Conservation (phyloP, 2,113 vertebrate species). For the Oncorhynchus gorbuscha region DNA sequence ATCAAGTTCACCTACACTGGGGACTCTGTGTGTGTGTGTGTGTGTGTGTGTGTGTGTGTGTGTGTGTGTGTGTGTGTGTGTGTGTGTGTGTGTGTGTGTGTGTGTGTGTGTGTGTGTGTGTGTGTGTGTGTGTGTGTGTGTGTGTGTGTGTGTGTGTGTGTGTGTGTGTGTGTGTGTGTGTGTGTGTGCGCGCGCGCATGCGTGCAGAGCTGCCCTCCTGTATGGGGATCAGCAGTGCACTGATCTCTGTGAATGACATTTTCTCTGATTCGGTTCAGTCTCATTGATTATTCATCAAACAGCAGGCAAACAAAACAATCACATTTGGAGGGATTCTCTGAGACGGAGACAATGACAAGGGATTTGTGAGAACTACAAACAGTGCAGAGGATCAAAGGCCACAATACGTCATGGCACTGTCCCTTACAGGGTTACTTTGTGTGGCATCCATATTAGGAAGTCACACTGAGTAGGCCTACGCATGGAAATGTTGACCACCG, state of each 20-base stretch:
- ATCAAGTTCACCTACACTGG: too few species aligned
- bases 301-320: conserved; percentile 3
- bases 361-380: conserved; percentile 23
- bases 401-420: conserved; percentile 16
- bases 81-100: neutral
- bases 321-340: conserved; percentile 26
- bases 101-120: neutral
- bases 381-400: neutral
- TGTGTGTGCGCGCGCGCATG: too few species aligned
- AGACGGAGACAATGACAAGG: conserved; percentile 18
- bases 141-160: neutral
- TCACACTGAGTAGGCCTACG: neutral
- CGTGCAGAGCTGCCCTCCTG: neutral
- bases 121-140: neutral
- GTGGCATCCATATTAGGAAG: too few species aligned
- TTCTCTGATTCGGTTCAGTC: conserved; percentile 22
- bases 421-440: neutral
- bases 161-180: neutral
- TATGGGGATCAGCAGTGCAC: neutral
- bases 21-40: too few species aligned
- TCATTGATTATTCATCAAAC: conserved; percentile 41
- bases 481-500: neutral
- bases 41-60: neutral
- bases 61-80: neutral
- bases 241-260: conserved; percentile 20